A percentile compares a stretch with the other conserved stretches of the same genome.
These are phyloP conservation scores for Saxidomus purpurata DNA, from an alignment of 1,140 invertebrate species.

Conservation along the genomic window DNA sequence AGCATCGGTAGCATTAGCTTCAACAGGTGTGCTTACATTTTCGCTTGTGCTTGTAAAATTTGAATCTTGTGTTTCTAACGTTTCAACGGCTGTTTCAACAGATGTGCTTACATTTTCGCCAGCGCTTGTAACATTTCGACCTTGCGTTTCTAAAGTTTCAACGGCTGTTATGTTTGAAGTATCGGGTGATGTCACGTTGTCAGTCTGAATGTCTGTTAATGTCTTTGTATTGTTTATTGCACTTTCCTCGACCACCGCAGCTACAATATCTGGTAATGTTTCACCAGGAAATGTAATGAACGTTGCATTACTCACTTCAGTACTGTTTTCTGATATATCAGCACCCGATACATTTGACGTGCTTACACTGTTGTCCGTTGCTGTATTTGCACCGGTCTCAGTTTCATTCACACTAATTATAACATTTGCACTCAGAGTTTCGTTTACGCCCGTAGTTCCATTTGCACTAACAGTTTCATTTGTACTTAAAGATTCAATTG, in stretches of 20 bases:
- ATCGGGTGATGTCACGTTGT: not conserved
- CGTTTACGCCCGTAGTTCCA: not conserved
- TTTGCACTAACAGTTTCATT: not conserved
- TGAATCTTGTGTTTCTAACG: not conserved
- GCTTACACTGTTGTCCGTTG: not conserved
- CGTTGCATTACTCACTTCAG: not conserved
- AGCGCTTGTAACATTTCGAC: not conserved
- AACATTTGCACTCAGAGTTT: not conserved
- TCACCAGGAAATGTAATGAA: not conserved
- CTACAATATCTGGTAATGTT: not conserved
- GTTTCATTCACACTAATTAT: not conserved
- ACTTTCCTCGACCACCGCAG: not conserved
- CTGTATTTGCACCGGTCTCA: not conserved
- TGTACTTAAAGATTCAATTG: not conserved
- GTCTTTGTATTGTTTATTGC: not conserved
- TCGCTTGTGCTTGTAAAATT: not conserved
- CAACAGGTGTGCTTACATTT: too few species aligned
- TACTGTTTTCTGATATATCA: not conserved
- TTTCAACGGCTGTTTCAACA: not conserved
- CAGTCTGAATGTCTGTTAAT: not conserved
- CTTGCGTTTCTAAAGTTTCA: not conserved
- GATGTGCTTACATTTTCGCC: too few species aligned
- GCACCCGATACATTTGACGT: not conserved
- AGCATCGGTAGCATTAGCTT: not conserved
- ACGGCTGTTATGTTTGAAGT: not conserved